These are phyloP conservation scores for Xyliphius kryptos DNA, from an alignment of 2,113 vertebrate species.

Conservation along the genomic window DNA sequence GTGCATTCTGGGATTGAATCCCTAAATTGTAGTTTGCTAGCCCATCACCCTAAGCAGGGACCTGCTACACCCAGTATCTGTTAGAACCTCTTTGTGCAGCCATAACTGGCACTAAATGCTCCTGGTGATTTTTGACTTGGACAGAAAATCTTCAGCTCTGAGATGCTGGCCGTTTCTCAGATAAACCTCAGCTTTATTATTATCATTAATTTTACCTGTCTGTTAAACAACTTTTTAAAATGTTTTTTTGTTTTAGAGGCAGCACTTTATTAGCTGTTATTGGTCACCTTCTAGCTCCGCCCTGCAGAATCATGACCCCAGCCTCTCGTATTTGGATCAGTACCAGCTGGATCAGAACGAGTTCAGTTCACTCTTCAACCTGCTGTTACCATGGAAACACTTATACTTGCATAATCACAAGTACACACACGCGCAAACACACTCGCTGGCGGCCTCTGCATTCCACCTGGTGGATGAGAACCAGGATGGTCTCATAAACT, in stretches of 20 bases:
- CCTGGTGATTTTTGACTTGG: too few relatives aligned
- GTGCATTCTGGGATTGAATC: too few relatives aligned
- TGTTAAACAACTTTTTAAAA: not conserved
- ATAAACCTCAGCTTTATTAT: too few relatives aligned
- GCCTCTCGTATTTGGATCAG: slow-evolving; percentile 90
- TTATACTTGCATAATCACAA: slow-evolving; percentile 50
- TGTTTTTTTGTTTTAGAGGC: slow-evolving; percentile 67
- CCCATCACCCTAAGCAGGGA: too few relatives aligned
- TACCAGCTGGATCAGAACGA: slow-evolving; percentile 89
- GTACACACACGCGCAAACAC: slow-evolving; percentile 72
- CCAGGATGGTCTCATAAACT: slow-evolving; percentile 83
- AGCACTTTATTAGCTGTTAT: slow-evolving; percentile 92
- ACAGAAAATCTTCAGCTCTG: too few relatives aligned
- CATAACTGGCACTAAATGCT: too few relatives aligned
- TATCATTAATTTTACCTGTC: too few relatives aligned
- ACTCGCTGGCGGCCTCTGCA: slow-evolving; percentile 76
- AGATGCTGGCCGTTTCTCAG: too few relatives aligned
- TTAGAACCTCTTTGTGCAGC: too few relatives aligned
- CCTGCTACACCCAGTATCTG: too few relatives aligned
- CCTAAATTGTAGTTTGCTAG: too few relatives aligned
- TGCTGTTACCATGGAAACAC: slow-evolving; percentile 84
- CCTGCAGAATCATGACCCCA: slow-evolving; percentile 87
- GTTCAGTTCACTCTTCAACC: slow-evolving; percentile 77
- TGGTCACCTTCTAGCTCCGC: slow-evolving; percentile 73
- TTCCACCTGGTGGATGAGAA: slow-evolving; percentile 87